Evolutionary conservation across 2,888 invertebrate genomes (phyloP), one percentile per base, ranked within the genome.

Genomic region (Strigamia crassipes): DNA sequence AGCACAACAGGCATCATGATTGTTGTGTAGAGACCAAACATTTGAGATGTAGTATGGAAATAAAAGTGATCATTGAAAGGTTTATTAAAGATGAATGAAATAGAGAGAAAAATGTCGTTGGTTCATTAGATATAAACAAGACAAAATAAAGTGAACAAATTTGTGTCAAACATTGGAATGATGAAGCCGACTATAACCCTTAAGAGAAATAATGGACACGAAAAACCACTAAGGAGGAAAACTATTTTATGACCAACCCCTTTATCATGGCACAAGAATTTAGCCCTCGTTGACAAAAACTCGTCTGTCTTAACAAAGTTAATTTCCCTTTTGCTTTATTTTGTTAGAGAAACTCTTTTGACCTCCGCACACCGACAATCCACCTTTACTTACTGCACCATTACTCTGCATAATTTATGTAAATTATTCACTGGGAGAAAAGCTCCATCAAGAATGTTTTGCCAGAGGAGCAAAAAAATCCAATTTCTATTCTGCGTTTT

Each of bases 191-290:
- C 51, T 18, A 51, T 51, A 51, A 51, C 51, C 51, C 51, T 51
- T 51, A 51, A 51, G 51, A 51, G 51, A 51, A 51, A 51, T 51
- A 51, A 51, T 51, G 51, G 51, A 51, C 51, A 51, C 51, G 51
- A 51, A 51, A 51, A 51, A 51, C 51, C 51, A 51, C 51, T 51
- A 51, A 51, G 18, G 51, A 51, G 51, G 51, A 51, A 51, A 51
- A 51, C 51, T 51, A 51, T 51, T 51, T 51, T 51, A 51, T 51
- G 51, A 51, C 51, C 51, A 51, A 51, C 51, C 18, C n/a, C 51
- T 51, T 51, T 51, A 51, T 51, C 51, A 51, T 51, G 51, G 51
- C 51, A 51, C 51, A 51, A 51, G 51, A 51, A 51, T 51, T 51
- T 51, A 51, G 51, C 18, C 51, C 51, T 51, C 18, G n/a, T 51